These are phyloP conservation scores for Amblyraja radiata DNA, from an alignment of 2,797 vertebrate genomes.

Conservation along the genomic window DNA sequence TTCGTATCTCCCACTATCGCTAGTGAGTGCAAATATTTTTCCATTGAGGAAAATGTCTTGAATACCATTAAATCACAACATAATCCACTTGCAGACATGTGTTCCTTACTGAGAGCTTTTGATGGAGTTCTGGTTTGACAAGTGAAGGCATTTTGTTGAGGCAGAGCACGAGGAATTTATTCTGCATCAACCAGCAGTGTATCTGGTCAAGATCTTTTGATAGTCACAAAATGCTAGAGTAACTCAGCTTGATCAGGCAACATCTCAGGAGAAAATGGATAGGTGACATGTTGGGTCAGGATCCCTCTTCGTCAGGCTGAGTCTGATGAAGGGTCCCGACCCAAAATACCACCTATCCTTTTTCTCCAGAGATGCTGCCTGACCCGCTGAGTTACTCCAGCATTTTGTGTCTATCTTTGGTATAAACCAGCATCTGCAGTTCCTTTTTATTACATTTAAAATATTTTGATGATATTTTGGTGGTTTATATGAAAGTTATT, in stretches of 20 bases:
- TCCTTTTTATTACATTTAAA: no score
- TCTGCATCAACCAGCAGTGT: neutral
- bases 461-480: neutral
- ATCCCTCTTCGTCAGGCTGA: no score
- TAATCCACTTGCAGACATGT: neutral
- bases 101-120: neutral
- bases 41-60: neutral
- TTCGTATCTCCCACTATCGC: neutral
- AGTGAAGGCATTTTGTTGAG: neutral
- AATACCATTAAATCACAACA: neutral
- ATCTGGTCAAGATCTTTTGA: neutral
- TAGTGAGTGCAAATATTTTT: neutral
- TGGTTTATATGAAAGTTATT: neutral
- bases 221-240: no score
- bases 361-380: no score
- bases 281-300: no score
- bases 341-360: no score
- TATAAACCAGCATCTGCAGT: no score
- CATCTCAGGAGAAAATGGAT: no score
- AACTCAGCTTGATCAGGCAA: no score
- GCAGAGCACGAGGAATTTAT: neutral
- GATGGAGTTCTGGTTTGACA: neutral
- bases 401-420: no score
- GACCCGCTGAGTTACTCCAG: no score
- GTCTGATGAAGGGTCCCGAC: no score